Percentiles rank a stretch among this genome's conserved stretches.
phyloP scores from a whole-genome alignment of 2,888 invertebrate species.

The Archips crataeganus region DNA sequence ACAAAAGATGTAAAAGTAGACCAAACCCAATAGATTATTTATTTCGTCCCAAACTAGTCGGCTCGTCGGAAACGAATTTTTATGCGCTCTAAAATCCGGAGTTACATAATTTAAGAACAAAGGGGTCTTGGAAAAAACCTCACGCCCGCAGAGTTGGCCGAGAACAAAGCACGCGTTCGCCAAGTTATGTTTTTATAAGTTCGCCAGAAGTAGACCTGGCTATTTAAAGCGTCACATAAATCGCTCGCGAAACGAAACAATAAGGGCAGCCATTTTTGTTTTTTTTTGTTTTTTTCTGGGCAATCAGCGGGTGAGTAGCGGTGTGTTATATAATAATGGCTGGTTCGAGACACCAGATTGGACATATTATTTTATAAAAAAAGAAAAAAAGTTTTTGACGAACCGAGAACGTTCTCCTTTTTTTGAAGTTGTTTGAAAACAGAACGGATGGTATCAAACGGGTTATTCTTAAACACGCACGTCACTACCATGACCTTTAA shows the following conservation, averaged over 20 bases:
- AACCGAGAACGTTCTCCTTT: no score
- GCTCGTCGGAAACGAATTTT: constrained; percentile 51
- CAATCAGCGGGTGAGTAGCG: constrained; percentile 63
- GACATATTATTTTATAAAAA: constrained; percentile 13
- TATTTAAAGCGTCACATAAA: constrained; percentile 80
- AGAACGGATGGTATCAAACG: constrained; percentile 2
- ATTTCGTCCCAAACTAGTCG: constrained; percentile 15
- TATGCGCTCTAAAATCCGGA: constrained; percentile 64
- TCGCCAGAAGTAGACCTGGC: constrained; percentile 66
- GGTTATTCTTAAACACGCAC: background rate
- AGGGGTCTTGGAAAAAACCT: constrained; percentile 70
- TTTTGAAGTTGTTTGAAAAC: background rate
- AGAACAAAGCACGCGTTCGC: constrained; percentile 73
- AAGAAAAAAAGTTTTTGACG: no score
- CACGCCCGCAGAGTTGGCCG: constrained; percentile 68
- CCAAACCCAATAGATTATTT: constrained; percentile 5
- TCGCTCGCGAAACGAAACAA: constrained; percentile 76
- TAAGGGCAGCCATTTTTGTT: constrained; percentile 68
- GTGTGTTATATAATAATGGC: constrained; percentile 62
- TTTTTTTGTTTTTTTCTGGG: constrained; percentile 55
- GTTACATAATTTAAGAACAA: constrained; percentile 82
- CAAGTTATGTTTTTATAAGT: constrained; percentile 70
- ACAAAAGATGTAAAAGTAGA: background rate
- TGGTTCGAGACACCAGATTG: constrained; percentile 23
- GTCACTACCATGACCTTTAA: constrained; percentile 8